A percentile compares a stretch with the other conserved stretches of the same genome.
Evolutionary conservation across 1,140 invertebrate genomes (phyloP).

Genomic region (Brachionus koreanus): DNA sequence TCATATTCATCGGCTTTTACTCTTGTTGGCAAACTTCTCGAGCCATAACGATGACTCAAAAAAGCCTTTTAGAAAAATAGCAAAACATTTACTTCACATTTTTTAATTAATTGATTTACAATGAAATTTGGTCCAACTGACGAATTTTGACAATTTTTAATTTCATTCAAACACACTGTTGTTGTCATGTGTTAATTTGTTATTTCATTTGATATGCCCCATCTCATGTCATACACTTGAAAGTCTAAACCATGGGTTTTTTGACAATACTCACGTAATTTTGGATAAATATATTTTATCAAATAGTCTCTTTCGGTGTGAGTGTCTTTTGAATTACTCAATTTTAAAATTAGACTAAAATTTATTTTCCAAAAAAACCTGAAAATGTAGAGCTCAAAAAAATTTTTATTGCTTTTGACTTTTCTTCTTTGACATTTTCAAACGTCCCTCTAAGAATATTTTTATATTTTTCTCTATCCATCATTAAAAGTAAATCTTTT

Average conservation of each 20-base stretch:
- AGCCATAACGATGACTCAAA: constrained; percentile 54
- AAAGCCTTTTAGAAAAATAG: constrained; percentile 11
- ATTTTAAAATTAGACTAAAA: neutral
- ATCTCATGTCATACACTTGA: constrained; percentile 49
- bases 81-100: too few species aligned
- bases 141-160: constrained; percentile 38
- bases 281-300: constrained; percentile 51
- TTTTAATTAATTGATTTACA: neutral
- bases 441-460: neutral
- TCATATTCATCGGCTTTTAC: neutral
- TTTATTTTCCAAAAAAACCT: neutral
- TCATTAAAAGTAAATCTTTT: neutral
- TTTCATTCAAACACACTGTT: constrained; percentile 42
- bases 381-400: constrained; percentile 40
- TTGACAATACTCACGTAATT: constrained; percentile 50
- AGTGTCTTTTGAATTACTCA: neutral
- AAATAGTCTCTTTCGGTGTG: constrained; percentile 47
- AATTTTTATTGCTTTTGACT: neutral
- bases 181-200: constrained; percentile 43
- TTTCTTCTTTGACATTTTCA: neutral
- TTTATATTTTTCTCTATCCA: neutral
- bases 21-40: constrained; percentile 63
- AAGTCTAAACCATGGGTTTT: constrained; percentile 52
- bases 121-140: constrained; percentile 45
- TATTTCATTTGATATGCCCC: constrained; percentile 46